Base-by-base conservation (phyloP, 2,113 vertebrate genomes). In the Romanogobio albipinnatus region DNA sequence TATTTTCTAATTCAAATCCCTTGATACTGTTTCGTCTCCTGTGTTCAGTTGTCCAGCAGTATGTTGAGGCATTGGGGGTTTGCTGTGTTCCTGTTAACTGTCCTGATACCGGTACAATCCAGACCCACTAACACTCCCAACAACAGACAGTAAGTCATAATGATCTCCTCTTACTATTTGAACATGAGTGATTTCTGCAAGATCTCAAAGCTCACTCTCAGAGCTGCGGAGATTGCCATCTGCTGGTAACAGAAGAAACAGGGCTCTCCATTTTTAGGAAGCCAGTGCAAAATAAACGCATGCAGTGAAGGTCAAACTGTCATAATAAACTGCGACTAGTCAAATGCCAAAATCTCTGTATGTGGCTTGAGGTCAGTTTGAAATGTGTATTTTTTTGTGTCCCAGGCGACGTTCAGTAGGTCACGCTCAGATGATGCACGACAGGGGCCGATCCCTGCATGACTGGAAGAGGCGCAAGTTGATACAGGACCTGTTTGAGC, bases 401-500 rank as follows among this genome's bases (percentile, higher is more conserved):
- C 84, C 79, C 64, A 99, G 98, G 92, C 96, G 95, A 91, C 94
- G 98, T 49, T 97, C 98, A 0, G 98, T 99, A 85, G 97, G 97
- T 24, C 97, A 99, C 59, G 96, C 97, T 85, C 98, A 99, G 94
- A 93, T 99, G 22, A 92, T 99, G 91, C 97, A 99, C 9, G 98
- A 99, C 94, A 98, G 99, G 85, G 95, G 97, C 13, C 96, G 96
- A 84, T 96, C 96, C 56, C 93, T 98, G 84, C 97, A 99, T 85
- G 98, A 98, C 70, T 90, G 95, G 68, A 94, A 96, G 86, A 95
- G 98, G 56, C 95, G 95, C 22, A 95, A 94, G 89, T 99, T 96
- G 94, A 94, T 99, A 14, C 96, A 99, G 58, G 94, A 96, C 85
- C 92, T 99, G 82, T 95, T 99, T 0, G 96, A 96, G 2, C 96